Evolutionary conservation across 1,140 invertebrate species (phyloP).

Genomic region (Leptinotarsa lineolata): DNA sequence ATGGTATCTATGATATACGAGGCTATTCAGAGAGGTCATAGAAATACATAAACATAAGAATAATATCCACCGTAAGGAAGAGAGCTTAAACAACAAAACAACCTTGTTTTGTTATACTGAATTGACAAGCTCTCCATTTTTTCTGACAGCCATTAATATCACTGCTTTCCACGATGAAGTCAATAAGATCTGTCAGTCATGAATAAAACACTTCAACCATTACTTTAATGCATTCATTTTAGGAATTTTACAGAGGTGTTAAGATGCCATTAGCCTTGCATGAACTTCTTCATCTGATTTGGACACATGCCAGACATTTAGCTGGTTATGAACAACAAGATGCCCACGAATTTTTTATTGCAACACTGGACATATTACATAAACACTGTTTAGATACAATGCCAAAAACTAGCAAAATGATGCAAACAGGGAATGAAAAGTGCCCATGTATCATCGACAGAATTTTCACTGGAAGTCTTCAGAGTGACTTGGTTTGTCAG

Average conservation of each 20-base stretch:
- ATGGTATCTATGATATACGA: too few relatives aligned
- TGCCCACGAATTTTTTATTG: constrained; percentile 98
- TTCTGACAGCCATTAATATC: too few relatives aligned
- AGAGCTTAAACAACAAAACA: not conserved
- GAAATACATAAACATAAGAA: too few relatives aligned
- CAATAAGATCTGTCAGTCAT: too few relatives aligned
- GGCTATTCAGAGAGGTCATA: too few relatives aligned
- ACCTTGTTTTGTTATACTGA: too few relatives aligned
- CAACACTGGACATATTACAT: constrained; percentile 90
- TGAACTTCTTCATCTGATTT: constrained; percentile 89
- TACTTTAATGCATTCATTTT: constrained; percentile 22
- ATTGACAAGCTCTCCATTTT: too few relatives aligned
- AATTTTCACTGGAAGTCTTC: constrained; percentile 94
- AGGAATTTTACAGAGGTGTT: constrained; percentile 92
- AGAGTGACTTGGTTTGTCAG: constrained; percentile 96
- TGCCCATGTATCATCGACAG: constrained; percentile 98
- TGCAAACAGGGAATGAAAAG: constrained; percentile 55
- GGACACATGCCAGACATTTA: constrained; percentile 94
- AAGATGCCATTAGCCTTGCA: constrained; percentile 86
- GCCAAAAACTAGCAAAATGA: constrained; percentile 32
- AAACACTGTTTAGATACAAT: constrained; percentile 65
- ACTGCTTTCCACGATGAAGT: too few relatives aligned
- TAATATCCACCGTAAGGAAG: too few relatives aligned
- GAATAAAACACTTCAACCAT: too few relatives aligned
- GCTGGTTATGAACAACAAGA: constrained; percentile 98